phyloP scores from a whole-genome alignment of 2,797 vertebrate genomes.

The Podargus strigoides region DNA sequence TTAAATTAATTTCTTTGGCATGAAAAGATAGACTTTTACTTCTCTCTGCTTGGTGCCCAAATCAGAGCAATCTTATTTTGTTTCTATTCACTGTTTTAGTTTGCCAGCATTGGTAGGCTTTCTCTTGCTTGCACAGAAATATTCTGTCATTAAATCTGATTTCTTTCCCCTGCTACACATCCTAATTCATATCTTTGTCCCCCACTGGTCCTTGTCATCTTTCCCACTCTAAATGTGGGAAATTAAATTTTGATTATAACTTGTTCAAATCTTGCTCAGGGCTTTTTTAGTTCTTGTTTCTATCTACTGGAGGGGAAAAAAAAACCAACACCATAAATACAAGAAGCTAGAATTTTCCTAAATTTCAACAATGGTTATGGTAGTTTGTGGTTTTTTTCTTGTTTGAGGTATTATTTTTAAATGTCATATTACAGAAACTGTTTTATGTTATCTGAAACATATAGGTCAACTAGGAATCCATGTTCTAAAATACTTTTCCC shows the following conservation, averaged over 20 bases:
- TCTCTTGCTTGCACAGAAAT: not conserved
- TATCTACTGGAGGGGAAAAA: not conserved
- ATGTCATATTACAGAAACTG: not conserved
- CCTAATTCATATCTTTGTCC: not conserved
- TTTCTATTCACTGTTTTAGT: not conserved
- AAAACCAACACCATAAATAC: not conserved
- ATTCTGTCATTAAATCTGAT: not conserved
- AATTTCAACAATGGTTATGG: not conserved
- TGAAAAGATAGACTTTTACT: constrained; percentile 13
- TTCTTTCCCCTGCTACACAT: not conserved
- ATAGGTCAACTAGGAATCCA: not conserved
- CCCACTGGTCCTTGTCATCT: not conserved
- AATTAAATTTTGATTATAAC: not conserved
- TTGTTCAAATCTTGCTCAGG: not conserved
- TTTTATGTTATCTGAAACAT: not conserved
- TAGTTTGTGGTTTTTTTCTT: not conserved
- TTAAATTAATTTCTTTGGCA: constrained; percentile 63
- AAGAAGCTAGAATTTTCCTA: not conserved
- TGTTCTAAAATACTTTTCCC: not conserved
- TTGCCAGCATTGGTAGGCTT: not conserved
- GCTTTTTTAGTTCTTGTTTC: not conserved
- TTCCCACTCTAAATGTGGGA: not conserved
- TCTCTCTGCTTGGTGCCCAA: constrained; percentile 14
- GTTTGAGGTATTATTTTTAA: not conserved
- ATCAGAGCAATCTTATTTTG: constrained; percentile 50